phyloP scores from a whole-genome alignment of 2,113 vertebrate species.

The Solea senegalensis region DNA sequence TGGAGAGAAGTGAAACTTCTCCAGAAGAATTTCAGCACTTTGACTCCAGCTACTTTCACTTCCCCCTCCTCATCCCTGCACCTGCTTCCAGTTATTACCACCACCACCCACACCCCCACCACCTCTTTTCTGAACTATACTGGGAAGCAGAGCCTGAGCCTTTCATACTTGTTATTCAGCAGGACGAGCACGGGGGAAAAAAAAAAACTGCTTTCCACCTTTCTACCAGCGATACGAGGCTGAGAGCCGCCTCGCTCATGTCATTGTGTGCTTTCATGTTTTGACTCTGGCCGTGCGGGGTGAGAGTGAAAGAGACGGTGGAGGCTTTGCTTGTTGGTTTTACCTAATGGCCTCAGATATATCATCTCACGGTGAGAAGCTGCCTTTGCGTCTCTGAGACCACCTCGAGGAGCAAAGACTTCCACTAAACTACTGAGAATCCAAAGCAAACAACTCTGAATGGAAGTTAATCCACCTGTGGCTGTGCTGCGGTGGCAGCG shows the following conservation, averaged over 20 bases:
- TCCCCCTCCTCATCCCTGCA: constrained; percentile 71
- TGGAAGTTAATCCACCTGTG: constrained; percentile 12
- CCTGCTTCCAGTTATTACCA: constrained; percentile 87
- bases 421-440: background rate
- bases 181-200: constrained; percentile 39
- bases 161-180: constrained; percentile 75
- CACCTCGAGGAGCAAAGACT: constrained; percentile 29
- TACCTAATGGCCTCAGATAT: constrained; percentile 32
- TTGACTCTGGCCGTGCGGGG: constrained; percentile 28
- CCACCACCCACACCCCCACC: background rate
- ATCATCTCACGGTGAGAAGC: constrained; percentile 30
- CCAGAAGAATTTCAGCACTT: constrained; percentile 73
- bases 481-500: background rate
- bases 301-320: constrained; percentile 14
- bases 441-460: background rate
- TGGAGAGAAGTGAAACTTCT: constrained; percentile 56
- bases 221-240: constrained; percentile 20
- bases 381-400: constrained; percentile 25
- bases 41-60: constrained; percentile 76
- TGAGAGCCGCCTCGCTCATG: constrained; percentile 40
- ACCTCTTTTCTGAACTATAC: constrained; percentile 23
- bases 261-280: constrained; percentile 57
- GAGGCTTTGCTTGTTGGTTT: constrained; percentile 26
- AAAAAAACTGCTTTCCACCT: constrained; percentile 25
- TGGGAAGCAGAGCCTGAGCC: constrained; percentile 68